Evolutionary conservation across 2,888 invertebrate genomes (phyloP), one percentile per base, ranked within the genome.

Genomic region (Drosophila kanekoi): DNA sequence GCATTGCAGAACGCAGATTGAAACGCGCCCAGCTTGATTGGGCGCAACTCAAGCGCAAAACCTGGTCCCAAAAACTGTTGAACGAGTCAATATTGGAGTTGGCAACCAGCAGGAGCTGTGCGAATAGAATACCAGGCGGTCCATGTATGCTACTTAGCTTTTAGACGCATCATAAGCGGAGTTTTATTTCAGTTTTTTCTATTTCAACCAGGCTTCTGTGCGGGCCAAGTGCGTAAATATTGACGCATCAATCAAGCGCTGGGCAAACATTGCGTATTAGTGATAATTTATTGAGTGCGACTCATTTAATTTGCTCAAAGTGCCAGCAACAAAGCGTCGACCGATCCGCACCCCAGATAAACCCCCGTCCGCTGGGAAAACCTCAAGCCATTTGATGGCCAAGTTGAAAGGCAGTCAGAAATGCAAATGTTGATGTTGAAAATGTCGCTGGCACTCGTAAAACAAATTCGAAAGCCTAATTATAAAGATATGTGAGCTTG

Each of bases 221-320:
- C 61, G 72, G 58, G 51, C 66, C 70, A 72, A 77, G 85, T 79
- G 77, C 71, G 52, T 73, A 82, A 90, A 90, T 90, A 90, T 90
- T 90, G 77, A 75, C 81, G 71, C 67, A 77, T 71, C 82, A 81
- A 89, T 90, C 88, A 79, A 85, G 75, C 63, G 71, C 71, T 72
- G 59, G 57, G 77, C 72, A 89, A 78, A 90, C 80, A 89, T 89
- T 79, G 82, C 83, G 83, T 77, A 72, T 77, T 72, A 54, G 81
- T 84, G 82, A 87, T 90, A 87, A 88, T 87, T 87, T 82, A 85
- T 81, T 82, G 82, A 76, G 79, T 78, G 68, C 84, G 79, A 74
- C 79, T 79, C 81, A 86, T 81, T 79, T 68, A 59, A 62, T 77
- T 65, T 69, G 66, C 70, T 13, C 43, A 65, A 54, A 63, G 52